Percentiles rank a stretch among this genome's conserved stretches.
These are phyloP conservation scores for Campoplex nolae DNA, from an alignment of 2,888 invertebrate species.

Conservation along the genomic window DNA sequence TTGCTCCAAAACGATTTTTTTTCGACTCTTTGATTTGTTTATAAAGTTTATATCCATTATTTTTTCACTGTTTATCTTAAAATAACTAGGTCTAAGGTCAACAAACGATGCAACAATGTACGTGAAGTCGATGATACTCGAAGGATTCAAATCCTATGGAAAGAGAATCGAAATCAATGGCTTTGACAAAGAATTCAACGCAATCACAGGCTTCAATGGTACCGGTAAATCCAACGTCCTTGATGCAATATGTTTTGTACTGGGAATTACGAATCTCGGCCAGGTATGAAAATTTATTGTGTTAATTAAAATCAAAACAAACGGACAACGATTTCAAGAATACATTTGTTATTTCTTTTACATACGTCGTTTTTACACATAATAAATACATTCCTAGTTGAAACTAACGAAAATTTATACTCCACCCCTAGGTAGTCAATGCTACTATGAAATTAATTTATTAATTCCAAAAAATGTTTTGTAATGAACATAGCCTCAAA, in stretches of 20 bases:
- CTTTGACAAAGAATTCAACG: slow-evolving; percentile 98
- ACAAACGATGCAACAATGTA: slow-evolving; percentile 87
- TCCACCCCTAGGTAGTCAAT: background rate
- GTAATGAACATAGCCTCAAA: background rate
- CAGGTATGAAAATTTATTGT: slow-evolving; percentile 89
- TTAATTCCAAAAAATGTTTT: background rate
- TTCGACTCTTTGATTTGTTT: too few species aligned
- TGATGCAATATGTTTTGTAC: slow-evolving; percentile 98
- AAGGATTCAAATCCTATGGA: slow-evolving; percentile 99
- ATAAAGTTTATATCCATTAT: background rate
- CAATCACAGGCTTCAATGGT: slow-evolving; percentile 99
- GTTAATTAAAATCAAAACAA: background rate
- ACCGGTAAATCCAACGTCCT: slow-evolving; percentile 99
- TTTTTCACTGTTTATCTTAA: background rate
- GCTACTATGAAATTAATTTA: background rate
- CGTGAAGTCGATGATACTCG: slow-evolving; percentile 95
- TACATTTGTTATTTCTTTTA: background rate
- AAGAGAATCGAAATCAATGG: slow-evolving; percentile 95
- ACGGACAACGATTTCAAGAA: background rate
- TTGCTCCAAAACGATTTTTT: background rate
- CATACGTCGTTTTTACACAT: background rate
- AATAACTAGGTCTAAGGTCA: background rate
- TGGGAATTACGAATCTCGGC: slow-evolving; percentile 96
- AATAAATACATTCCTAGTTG: background rate
- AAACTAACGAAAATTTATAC: background rate